Evolutionary conservation across 2,113 vertebrate genomes (phyloP).

Genomic region (Ophthalmolycus amberensis): DNA sequence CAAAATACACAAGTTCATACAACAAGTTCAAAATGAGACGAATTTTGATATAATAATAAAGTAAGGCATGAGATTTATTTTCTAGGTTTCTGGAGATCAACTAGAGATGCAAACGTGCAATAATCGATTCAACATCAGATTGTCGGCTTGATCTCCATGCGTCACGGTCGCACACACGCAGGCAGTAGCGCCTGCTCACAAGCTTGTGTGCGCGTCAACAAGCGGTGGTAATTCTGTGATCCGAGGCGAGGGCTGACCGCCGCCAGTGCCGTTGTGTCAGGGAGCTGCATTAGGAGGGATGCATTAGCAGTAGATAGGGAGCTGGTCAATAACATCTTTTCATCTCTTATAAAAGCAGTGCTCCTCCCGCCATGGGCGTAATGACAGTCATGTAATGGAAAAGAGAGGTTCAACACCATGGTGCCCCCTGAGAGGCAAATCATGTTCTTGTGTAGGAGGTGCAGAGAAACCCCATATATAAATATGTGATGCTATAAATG

Average conservation of each 20-base stretch:
- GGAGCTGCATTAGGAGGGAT: not conserved
- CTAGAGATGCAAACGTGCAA: constrained; percentile 2
- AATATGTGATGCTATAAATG: constrained; percentile 24
- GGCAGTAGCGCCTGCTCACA: not conserved
- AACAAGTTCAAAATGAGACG: no score
- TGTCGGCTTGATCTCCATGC: constrained; percentile 6
- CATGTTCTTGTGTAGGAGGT: constrained; percentile 42
- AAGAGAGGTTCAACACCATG: constrained; percentile 10
- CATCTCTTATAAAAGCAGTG: constrained; percentile 34
- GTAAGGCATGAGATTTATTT: not conserved
- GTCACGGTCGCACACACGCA: not conserved
- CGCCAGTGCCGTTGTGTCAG: not conserved
- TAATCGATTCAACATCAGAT: constrained; percentile 34
- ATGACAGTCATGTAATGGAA: constrained; percentile 26
- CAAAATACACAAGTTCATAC: no score
- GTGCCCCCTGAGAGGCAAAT: constrained; percentile 35
- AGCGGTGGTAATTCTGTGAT: constrained; percentile 17
- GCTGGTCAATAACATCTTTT: constrained; percentile 41
- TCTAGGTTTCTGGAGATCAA: not conserved
- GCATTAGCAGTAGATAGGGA: constrained; percentile 23
- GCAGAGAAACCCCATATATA: not conserved
- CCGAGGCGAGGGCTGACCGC: constrained; percentile 18
- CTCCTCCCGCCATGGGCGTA: constrained; percentile 27
- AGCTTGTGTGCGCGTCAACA: constrained; percentile 33
- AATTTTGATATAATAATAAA: not conserved